These are phyloP conservation scores for Euplexia lucipara DNA, from an alignment of 2,888 invertebrate species.

Conservation along the genomic window DNA sequence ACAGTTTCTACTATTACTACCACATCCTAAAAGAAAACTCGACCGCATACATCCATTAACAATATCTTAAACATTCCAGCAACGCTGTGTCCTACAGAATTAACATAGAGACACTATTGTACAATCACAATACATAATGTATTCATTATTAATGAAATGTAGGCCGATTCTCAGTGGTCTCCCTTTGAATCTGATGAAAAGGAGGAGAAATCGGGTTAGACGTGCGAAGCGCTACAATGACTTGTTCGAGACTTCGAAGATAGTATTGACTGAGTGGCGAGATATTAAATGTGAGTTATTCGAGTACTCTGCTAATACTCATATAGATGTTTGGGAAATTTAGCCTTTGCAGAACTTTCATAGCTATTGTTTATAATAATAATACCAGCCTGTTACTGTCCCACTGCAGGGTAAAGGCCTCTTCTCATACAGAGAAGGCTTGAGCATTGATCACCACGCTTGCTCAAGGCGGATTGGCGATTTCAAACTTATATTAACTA, in stretches of 20 bases:
- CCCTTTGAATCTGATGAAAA: slow-evolving; percentile 67
- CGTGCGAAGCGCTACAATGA: slow-evolving; percentile 61
- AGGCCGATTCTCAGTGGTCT: slow-evolving; percentile 61
- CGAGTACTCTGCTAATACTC: not conserved
- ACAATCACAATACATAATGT: slow-evolving; percentile 57
- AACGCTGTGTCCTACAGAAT: slow-evolving; percentile 53
- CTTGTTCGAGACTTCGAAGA: slow-evolving; percentile 17
- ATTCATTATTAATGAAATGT: slow-evolving; percentile 66
- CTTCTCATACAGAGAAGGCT: too few species aligned
- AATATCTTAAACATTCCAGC: slow-evolving; percentile 41
- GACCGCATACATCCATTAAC: slow-evolving; percentile 37
- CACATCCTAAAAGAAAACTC: slow-evolving; percentile 34
- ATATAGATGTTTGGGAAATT: too few species aligned
- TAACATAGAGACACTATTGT: slow-evolving; percentile 59
- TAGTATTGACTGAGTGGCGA: slow-evolving; percentile 1
- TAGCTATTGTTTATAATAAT: too few species aligned
- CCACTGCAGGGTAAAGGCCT: too few species aligned
- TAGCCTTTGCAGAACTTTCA: too few species aligned
- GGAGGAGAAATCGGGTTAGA: slow-evolving; percentile 70
- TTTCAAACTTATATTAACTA: too few species aligned
- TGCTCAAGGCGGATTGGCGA: too few species aligned
- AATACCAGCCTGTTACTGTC: too few species aligned
- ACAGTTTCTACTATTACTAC: slow-evolving; percentile 3
- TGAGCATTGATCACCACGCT: too few species aligned
- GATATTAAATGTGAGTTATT: slow-evolving; percentile 19